phyloP scores from a whole-genome alignment of 2,888 invertebrate genomes.

The Dugesia japonica region DNA sequence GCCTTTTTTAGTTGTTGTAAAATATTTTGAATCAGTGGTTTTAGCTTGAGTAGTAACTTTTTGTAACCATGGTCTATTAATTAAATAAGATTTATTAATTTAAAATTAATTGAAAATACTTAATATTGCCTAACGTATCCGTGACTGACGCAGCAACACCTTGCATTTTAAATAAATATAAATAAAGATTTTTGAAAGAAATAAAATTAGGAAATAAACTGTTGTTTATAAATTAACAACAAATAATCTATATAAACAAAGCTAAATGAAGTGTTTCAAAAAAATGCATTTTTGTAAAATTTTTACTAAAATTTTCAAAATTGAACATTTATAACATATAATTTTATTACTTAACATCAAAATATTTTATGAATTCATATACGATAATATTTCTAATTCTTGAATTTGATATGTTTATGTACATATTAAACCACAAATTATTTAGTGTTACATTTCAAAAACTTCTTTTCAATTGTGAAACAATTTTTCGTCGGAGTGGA shows the following conservation, averaged over 20 bases:
- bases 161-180: slow-evolving; percentile 29
- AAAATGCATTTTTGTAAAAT: no score
- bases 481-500: no score
- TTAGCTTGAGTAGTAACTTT: slow-evolving; percentile 36
- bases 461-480: no score
- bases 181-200: neutral
- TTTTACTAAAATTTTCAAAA: no score
- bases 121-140: slow-evolving; percentile 35
- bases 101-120: slow-evolving; percentile 26
- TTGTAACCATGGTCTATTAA: slow-evolving; percentile 34
- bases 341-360: no score
- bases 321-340: no score
- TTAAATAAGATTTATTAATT: neutral
- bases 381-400: no score
- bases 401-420: no score
- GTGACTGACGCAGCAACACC: slow-evolving; percentile 35
- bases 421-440: no score
- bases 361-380: no score
- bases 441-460: no score
- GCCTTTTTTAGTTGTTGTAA: slow-evolving; percentile 88
- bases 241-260: neutral
- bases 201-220: neutral
- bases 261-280: no score
- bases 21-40: slow-evolving; percentile 99
- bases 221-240: neutral